These are phyloP conservation scores for Panulirus ornatus DNA, from an alignment of 1,140 invertebrate genomes.

Conservation along the genomic window DNA sequence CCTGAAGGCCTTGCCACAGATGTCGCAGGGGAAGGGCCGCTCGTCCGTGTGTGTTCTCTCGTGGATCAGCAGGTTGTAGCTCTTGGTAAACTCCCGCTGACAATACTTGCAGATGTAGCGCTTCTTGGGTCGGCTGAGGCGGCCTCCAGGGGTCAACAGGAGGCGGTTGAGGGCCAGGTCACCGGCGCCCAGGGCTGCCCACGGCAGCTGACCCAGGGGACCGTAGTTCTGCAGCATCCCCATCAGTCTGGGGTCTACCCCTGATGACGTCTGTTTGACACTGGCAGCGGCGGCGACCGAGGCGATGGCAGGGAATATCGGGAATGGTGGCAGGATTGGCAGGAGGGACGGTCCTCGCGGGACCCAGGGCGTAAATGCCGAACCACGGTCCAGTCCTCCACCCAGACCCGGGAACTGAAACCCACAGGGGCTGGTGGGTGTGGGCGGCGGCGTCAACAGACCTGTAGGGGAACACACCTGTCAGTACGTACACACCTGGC, in stretches of 20 bases:
- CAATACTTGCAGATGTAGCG: slow-evolving; percentile 99
- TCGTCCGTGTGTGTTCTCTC: slow-evolving; percentile 99
- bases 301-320: slow-evolving; percentile 52
- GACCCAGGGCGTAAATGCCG: slow-evolving; percentile 63
- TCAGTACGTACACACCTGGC: slow-evolving; percentile 36
- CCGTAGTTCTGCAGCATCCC: slow-evolving; percentile 44
- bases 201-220: slow-evolving; percentile 56
- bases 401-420: slow-evolving; percentile 66
- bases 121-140: slow-evolving; percentile 80
- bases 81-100: slow-evolving; percentile 97
- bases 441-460: slow-evolving; percentile 65
- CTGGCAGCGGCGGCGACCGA: slow-evolving; percentile 57
- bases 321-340: slow-evolving; percentile 60
- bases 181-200: slow-evolving; percentile 57
- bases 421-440: slow-evolving; percentile 62
- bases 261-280: slow-evolving; percentile 80
- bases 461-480: slow-evolving; percentile 49
- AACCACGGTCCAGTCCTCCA: slow-evolving; percentile 46
- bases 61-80: slow-evolving; percentile 98
- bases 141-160: slow-evolving; percentile 56
- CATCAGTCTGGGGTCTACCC: slow-evolving; percentile 79
- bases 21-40: slow-evolving; percentile 97
- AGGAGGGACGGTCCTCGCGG: slow-evolving; percentile 59
- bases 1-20: slow-evolving; percentile 99
- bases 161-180: slow-evolving; percentile 63